phyloP scores from a whole-genome alignment of 2,797 vertebrate species.

The Apogon hyalosoma region DNA sequence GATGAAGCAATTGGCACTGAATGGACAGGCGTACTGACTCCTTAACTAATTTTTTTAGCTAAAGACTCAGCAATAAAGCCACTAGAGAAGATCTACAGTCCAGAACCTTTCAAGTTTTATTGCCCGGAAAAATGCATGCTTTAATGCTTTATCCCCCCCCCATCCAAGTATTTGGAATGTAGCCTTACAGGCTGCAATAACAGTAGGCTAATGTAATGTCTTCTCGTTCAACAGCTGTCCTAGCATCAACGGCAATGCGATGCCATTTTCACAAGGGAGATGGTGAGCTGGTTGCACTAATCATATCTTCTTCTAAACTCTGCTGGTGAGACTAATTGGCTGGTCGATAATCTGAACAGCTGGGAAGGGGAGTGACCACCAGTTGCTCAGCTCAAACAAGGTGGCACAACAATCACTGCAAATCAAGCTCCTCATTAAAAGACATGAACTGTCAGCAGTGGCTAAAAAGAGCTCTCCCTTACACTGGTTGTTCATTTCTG shows the following conservation, averaged over 20 bases:
- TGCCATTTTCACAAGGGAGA: conserved; percentile 46
- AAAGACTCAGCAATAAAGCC: conserved; percentile 27
- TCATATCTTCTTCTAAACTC: conserved; percentile 43
- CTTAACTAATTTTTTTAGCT: conserved; percentile 39
- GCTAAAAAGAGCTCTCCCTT: conserved; percentile 31
- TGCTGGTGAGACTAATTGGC: conserved; percentile 63
- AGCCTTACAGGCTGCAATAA: conserved; percentile 15
- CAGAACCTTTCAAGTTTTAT: conserved; percentile 28
- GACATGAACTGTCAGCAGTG: conserved; percentile 34
- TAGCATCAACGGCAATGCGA: conserved; percentile 46
- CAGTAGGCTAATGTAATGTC: conserved; percentile 17
- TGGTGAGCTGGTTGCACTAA: conserved; percentile 51
- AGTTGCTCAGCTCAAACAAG: conserved; percentile 46
- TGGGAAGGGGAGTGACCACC: conserved; percentile 45
- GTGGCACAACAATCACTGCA: conserved; percentile 42
- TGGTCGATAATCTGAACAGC: conserved; percentile 59
- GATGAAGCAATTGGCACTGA: conserved; percentile 37
- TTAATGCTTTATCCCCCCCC: conserved; percentile 28
- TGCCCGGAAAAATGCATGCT: conserved; percentile 20
- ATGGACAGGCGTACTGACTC: conserved; percentile 4
- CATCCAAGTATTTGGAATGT: conserved; percentile 21
- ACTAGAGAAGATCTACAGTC: conserved; percentile 33
- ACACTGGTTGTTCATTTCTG: conserved; percentile 26
- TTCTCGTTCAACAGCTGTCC: conserved; percentile 28
- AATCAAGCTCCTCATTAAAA: conserved; percentile 65